phyloP scores from a whole-genome alignment of 2,113 vertebrate species.

The Glaucomys volans region DNA sequence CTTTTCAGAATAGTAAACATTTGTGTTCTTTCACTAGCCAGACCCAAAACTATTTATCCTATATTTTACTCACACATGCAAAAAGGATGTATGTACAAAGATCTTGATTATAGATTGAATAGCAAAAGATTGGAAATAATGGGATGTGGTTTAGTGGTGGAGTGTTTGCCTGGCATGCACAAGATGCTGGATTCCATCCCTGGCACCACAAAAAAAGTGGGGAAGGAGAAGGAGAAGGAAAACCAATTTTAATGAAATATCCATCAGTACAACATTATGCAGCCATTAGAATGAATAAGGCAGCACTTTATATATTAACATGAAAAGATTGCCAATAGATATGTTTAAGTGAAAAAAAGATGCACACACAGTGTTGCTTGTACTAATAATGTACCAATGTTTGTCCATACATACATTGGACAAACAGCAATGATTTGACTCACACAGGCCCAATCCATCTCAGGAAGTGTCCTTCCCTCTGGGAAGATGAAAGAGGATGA shows the following conservation, averaged over 20 bases:
- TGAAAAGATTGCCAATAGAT: background rate
- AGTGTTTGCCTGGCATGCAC: background rate
- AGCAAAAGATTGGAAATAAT: background rate
- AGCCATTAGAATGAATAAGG: background rate
- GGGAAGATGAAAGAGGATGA: background rate
- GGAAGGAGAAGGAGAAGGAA: too few relatives aligned
- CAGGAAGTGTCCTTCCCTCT: background rate
- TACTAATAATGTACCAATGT: rapidly evolving
- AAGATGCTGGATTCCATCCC: background rate
- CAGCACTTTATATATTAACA: background rate
- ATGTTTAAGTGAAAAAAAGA: background rate
- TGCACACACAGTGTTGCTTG: background rate
- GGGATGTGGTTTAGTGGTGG: background rate
- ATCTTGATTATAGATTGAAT: background rate
- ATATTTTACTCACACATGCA: background rate
- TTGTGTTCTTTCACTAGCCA: background rate
- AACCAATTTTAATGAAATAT: background rate
- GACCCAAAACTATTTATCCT: background rate
- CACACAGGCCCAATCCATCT: too few relatives aligned
- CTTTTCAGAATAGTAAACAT: background rate
- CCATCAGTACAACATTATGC: background rate
- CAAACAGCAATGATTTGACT: background rate
- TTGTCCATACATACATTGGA: background rate
- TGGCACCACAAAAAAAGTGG: background rate
- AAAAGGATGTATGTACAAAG: background rate